These are phyloP conservation scores for Pelvicachromis taeniatus DNA, from an alignment of 2,113 vertebrate genomes.

Conservation along the genomic window DNA sequence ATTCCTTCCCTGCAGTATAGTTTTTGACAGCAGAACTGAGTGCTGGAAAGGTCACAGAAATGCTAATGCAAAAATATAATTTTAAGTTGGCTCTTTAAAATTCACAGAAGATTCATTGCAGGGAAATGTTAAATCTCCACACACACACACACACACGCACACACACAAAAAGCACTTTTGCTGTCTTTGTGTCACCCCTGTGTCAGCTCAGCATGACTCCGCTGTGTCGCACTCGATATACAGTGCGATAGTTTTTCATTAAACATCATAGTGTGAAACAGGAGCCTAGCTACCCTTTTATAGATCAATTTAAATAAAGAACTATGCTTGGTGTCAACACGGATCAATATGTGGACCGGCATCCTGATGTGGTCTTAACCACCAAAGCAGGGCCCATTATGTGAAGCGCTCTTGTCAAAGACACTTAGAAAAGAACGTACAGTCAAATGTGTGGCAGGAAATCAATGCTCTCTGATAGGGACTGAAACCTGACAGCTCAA, in stretches of 20 bases:
- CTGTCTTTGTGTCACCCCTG: neutral
- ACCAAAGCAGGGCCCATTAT: constrained; percentile 32
- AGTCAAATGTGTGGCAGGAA: constrained; percentile 46
- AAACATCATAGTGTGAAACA: constrained; percentile 42
- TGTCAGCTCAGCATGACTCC: neutral
- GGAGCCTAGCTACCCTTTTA: constrained; percentile 10
- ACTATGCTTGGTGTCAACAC: constrained; percentile 35
- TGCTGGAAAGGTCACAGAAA: constrained; percentile 52
- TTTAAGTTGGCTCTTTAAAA: constrained; percentile 23
- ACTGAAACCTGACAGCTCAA: constrained; percentile 66
- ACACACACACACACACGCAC: neutral
- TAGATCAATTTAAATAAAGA: constrained; percentile 54
- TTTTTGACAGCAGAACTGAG: constrained; percentile 26
- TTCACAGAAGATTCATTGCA: neutral
- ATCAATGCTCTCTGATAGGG: constrained; percentile 50
- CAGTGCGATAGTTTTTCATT: constrained; percentile 20
- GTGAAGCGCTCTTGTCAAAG: neutral
- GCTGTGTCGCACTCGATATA: neutral
- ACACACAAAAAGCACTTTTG: constrained; percentile 1
- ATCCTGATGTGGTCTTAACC: constrained; percentile 49
- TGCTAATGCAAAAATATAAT: constrained; percentile 35
- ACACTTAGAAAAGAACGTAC: constrained; percentile 7
- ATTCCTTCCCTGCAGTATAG: neutral
- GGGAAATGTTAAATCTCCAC: constrained; percentile 15
- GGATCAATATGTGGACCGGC: constrained; percentile 47